phyloP scores from a whole-genome alignment of 2,797 vertebrate genomes.

The Euthynnus affinis region DNA sequence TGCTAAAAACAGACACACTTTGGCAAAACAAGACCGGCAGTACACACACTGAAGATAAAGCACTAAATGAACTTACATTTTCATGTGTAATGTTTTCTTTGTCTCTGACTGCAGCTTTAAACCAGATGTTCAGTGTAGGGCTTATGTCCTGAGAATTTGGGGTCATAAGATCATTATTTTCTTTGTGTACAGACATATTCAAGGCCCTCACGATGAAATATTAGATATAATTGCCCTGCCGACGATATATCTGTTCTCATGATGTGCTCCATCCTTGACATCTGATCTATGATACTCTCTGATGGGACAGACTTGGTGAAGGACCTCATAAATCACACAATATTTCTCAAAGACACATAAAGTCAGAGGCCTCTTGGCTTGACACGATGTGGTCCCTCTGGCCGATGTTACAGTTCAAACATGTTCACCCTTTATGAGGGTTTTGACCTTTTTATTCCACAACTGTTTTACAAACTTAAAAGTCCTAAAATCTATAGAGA shows the following conservation, averaged over 20 bases:
- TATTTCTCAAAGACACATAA: slow-evolving; percentile 49
- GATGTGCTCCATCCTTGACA: slow-evolving; percentile 56
- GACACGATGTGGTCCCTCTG: slow-evolving; percentile 20
- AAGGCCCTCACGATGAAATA: slow-evolving; percentile 43
- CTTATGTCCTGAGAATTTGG: slow-evolving; percentile 8
- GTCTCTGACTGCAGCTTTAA: neutral
- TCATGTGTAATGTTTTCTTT: neutral
- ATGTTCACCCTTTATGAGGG: neutral
- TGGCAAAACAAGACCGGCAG: slow-evolving; percentile 4
- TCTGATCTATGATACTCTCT: slow-evolving; percentile 53
- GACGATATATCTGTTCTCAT: slow-evolving; percentile 28
- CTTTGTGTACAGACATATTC: slow-evolving; percentile 20
- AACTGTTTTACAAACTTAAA: neutral
- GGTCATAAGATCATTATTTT: slow-evolving; percentile 14
- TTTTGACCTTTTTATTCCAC: neutral
- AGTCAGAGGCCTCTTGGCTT: slow-evolving; percentile 25
- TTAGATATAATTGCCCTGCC: slow-evolving; percentile 26
- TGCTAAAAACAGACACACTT: neutral
- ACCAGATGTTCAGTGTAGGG: neutral
- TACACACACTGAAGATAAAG: neutral
- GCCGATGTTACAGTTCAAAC: neutral
- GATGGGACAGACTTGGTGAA: slow-evolving; percentile 31
- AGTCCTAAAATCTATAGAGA: neutral
- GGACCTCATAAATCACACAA: slow-evolving; percentile 55
- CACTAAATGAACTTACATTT: slow-evolving; percentile 1